Conservation (phyloP, 2,888 invertebrate genomes). For the Drosophila pseudotakahashii region DNA sequence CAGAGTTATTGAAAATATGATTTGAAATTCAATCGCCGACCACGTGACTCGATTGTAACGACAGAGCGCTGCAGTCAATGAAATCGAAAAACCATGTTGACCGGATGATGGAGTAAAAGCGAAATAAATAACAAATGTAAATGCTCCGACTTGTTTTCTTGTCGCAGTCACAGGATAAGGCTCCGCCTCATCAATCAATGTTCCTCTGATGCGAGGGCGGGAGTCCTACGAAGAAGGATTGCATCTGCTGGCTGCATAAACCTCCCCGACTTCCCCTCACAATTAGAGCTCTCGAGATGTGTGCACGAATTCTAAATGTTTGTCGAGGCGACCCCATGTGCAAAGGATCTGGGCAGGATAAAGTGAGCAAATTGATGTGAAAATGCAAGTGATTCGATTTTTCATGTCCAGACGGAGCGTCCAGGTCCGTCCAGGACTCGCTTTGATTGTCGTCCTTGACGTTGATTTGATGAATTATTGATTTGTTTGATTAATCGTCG, state of each 20-base stretch:
- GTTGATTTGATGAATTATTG: conserved; percentile 74
- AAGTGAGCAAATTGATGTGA: conserved; percentile 63
- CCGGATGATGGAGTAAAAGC: not conserved
- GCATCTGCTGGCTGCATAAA: conserved; percentile 42
- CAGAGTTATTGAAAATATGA: conserved; percentile 54
- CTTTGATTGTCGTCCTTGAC: conserved; percentile 47
- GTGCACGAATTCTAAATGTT: conserved; percentile 26
- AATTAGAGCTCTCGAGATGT: conserved; percentile 33
- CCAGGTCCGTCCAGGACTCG: conserved; percentile 11
- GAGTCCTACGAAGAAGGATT: conserved; percentile 30
- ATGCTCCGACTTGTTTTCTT: conserved; percentile 15
- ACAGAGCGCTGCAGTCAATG: conserved; percentile 13
- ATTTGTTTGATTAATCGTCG: conserved; percentile 72
- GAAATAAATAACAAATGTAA: conserved; percentile 39
- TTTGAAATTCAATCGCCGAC: conserved; percentile 59
- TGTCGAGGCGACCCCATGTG: not conserved
- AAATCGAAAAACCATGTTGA: conserved; percentile 22
- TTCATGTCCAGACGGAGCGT: conserved; percentile 37
- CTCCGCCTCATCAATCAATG: conserved; percentile 40
- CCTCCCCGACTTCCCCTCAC: conserved; percentile 13
- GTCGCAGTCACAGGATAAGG: conserved; percentile 23
- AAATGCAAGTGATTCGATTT: conserved; percentile 69
- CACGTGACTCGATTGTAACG: conserved; percentile 4
- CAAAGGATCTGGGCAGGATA: conserved; percentile 3
- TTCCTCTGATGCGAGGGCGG: not conserved